These are phyloP conservation scores for Cisticola juncidis DNA, from an alignment of 2,113 vertebrate species.

Conservation along the genomic window DNA sequence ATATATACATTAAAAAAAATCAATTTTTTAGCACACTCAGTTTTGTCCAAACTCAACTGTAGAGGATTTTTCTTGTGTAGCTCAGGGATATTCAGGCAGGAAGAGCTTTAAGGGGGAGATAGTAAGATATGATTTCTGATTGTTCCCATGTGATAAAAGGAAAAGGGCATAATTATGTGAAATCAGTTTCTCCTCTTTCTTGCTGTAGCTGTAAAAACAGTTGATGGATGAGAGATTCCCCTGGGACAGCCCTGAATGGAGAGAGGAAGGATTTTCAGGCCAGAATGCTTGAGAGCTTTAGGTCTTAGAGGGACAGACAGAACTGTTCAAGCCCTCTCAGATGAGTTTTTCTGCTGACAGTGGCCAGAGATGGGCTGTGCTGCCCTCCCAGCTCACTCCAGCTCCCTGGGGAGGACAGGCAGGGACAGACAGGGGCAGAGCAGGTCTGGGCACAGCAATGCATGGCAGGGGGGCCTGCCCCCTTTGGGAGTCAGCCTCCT, in stretches of 20 bases:
- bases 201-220: neutral
- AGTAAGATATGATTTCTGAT: neutral
- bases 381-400: neutral
- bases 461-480: neutral
- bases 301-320: neutral
- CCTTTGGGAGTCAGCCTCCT: neutral
- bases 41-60: neutral
- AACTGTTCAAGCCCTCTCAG: neutral
- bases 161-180: neutral
- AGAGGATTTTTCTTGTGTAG: neutral
- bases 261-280: neutral
- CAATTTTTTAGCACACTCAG: neutral
- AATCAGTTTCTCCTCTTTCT: constrained; percentile 12
- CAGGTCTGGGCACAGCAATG: accelerated
- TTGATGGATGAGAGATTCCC: neutral
- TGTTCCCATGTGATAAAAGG: neutral
- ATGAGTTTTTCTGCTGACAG: neutral
- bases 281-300: neutral
- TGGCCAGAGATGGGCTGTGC: neutral
- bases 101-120: neutral
- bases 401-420: neutral
- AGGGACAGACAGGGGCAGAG: neutral
- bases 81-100: neutral
- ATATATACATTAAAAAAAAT: neutral
- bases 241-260: neutral